Conservation (phyloP, 1,140 invertebrate species). For the Pseudomyrmex flavicornis region DNA sequence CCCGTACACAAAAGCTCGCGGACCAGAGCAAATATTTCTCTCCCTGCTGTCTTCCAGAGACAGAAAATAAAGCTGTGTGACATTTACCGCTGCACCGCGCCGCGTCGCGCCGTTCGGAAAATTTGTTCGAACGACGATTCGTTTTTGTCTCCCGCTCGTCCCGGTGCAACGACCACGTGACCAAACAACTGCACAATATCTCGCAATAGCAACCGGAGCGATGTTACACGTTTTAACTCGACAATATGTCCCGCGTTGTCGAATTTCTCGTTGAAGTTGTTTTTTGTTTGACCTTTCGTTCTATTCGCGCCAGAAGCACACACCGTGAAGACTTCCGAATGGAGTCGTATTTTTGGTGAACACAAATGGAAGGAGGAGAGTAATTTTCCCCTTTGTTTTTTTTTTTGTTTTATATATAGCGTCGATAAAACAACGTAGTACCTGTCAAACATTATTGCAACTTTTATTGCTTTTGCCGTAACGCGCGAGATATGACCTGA, state of each 20-base stretch:
- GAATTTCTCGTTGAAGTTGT: neutral
- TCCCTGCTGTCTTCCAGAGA: conserved; percentile 5
- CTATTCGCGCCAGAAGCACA: neutral
- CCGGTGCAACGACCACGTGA: conserved; percentile 38
- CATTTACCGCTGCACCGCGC: conserved; percentile 25
- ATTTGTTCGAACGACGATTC: conserved; percentile 28
- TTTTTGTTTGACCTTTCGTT: neutral
- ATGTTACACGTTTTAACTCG: conserved; percentile 31
- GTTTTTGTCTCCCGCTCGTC: conserved; percentile 1
- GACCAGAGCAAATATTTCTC: conserved; percentile 38
- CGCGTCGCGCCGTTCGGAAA: conserved; percentile 22
- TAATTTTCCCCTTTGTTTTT: neutral
- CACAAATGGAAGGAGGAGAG: neutral
- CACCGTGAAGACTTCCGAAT: neutral
- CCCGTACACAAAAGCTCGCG: neutral
- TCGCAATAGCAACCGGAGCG: conserved; percentile 22
- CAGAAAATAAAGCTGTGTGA: conserved; percentile 45
- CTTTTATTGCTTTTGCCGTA: conserved; percentile 44
- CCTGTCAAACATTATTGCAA: conserved; percentile 39
- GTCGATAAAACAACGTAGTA: conserved; percentile 44
- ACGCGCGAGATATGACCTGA: neutral
- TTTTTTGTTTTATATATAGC: neutral
- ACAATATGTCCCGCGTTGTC: conserved; percentile 27
- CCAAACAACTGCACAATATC: conserved; percentile 13
- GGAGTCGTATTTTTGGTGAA: conserved; percentile 9